A percentile compares a stretch with the other conserved stretches of the same genome.
Conservation (phyloP, 1,140 invertebrate genomes). For the Lasioglossum albipes region DNA sequence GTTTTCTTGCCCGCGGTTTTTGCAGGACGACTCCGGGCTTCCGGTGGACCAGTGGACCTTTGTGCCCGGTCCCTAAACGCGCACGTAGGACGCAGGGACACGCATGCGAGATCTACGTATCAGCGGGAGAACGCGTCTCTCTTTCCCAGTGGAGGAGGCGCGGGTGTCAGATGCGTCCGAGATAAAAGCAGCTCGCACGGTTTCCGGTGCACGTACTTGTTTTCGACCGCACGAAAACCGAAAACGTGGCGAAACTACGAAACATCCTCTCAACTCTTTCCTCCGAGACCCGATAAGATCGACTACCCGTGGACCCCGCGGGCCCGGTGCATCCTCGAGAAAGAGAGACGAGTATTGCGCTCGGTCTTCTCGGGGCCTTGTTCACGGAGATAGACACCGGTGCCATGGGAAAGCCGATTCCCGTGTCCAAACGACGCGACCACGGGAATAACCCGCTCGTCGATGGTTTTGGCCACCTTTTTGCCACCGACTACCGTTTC, state of each 20-base stretch:
- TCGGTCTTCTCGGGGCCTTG: neutral
- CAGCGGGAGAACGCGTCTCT: conserved; percentile 23
- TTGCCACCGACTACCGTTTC: neutral
- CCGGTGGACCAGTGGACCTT: conserved; percentile 7
- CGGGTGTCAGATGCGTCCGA: conserved; percentile 73
- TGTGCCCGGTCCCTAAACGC: neutral
- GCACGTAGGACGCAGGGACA: neutral
- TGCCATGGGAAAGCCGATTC: conserved; percentile 12
- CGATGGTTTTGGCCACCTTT: neutral
- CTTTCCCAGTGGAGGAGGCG: conserved; percentile 47
- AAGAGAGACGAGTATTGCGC: conserved; percentile 18
- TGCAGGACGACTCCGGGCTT: conserved; percentile 4
- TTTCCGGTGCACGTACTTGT: conserved; percentile 67
- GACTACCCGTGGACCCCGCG: conserved; percentile 15
- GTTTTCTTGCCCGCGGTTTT: no score
- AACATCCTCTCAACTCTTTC: conserved; percentile 71
- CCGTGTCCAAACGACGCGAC: no score
- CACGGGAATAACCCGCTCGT: neutral
- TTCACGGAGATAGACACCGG: conserved; percentile 8
- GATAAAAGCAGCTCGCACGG: conserved; percentile 63
- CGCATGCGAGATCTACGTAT: conserved; percentile 19
- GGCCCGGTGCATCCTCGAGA: conserved; percentile 21
- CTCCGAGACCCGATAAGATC: conserved; percentile 31
- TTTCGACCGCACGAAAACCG: conserved; percentile 70
- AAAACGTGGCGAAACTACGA: conserved; percentile 76